phyloP scores from a whole-genome alignment of 2,797 vertebrate genomes.

The Catharus ustulatus region DNA sequence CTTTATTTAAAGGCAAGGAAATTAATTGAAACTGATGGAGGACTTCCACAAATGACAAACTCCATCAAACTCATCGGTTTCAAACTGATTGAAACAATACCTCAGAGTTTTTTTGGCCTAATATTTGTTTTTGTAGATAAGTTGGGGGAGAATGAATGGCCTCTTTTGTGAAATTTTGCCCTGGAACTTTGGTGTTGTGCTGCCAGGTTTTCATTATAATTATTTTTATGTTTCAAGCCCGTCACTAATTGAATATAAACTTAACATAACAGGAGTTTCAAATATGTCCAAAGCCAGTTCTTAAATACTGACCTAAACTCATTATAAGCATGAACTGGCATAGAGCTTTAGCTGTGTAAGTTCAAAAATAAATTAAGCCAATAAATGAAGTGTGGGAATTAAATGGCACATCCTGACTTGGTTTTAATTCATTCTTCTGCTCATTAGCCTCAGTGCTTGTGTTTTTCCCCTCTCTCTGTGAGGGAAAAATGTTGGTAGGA shows the following conservation, averaged over 20 bases:
- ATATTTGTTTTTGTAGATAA: background rate
- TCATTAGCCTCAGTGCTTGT: background rate
- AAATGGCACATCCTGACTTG: background rate
- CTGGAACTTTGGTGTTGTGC: background rate
- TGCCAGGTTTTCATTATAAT: conserved; percentile 3
- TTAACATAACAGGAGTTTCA: background rate
- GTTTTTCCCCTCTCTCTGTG: too few relatives aligned
- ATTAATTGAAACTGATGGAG: background rate
- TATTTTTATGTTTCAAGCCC: background rate
- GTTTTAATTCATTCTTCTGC: background rate
- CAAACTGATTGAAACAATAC: background rate
- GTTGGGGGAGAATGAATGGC: background rate
- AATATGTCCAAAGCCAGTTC: background rate
- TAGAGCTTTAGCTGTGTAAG: background rate
- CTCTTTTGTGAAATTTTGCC: background rate
- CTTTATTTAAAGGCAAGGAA: background rate
- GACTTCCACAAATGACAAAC: conserved; percentile 33
- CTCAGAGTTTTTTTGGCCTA: background rate
- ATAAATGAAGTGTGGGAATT: conserved; percentile 1
- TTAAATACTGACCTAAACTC: background rate
- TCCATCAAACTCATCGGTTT: background rate
- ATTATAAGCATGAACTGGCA: background rate
- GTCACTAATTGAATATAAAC: background rate
- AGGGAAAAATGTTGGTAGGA: too few relatives aligned
- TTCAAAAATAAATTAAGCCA: background rate